These are phyloP conservation scores for Sitobion miscanthi DNA, from an alignment of 1,140 invertebrate genomes.

Conservation along the genomic window DNA sequence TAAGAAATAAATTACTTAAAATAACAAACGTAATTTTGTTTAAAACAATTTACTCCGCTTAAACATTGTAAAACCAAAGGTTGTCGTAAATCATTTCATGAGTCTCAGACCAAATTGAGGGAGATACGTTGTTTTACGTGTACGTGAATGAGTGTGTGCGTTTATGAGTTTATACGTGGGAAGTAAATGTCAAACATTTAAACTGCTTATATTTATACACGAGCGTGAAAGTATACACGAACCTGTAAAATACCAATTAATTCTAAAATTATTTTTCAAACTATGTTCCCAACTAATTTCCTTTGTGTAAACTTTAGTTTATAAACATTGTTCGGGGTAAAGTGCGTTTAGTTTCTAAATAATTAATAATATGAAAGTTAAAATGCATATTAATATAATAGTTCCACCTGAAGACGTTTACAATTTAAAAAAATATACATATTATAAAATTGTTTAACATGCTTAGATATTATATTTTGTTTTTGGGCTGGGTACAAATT, in stretches of 20 bases:
- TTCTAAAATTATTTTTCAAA: neutral
- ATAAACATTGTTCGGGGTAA: neutral
- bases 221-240: neutral
- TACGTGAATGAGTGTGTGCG: neutral
- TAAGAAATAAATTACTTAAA: constrained; percentile 14
- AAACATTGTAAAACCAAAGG: neutral
- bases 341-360: neutral
- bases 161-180: neutral
- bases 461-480: too few relatives aligned
- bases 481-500: too few relatives aligned
- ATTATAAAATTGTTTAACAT: too few relatives aligned
- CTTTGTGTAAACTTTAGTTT: neutral
- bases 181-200: neutral
- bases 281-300: neutral
- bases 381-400: neutral
- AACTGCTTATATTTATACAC: neutral
- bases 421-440: neutral
- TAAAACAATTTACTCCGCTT: neutral
- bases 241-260: constrained; percentile 15
- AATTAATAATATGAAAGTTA: neutral
- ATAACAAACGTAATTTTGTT: constrained; percentile 1
- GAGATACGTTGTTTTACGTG: neutral
- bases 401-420: neutral
- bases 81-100: neutral
- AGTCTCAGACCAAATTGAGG: neutral